Percentiles rank a stretch among this genome's conserved stretches.
These are phyloP conservation scores for Parascotia fuliginaria DNA, from an alignment of 2,888 invertebrate species.

Conservation along the genomic window DNA sequence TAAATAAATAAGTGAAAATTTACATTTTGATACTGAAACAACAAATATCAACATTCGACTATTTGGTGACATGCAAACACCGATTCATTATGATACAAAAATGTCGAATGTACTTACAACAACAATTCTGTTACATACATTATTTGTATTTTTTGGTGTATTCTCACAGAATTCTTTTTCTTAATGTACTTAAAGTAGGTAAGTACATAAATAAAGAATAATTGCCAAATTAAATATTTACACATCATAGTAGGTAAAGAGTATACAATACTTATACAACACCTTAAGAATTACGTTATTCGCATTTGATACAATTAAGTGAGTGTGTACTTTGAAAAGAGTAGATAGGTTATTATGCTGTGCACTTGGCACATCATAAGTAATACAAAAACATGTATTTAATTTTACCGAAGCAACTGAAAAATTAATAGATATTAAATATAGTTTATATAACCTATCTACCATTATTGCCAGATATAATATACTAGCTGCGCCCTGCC, in stretches of 20 bases:
- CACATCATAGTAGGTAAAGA: neutral
- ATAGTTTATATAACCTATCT: too few species aligned
- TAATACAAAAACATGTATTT: too few species aligned
- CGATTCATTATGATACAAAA: neutral
- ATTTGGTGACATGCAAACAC: constrained; percentile 6
- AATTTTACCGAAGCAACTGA: too few species aligned
- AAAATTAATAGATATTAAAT: too few species aligned
- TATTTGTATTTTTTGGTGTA: neutral
- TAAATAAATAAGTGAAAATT: constrained; percentile 24
- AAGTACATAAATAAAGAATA: neutral
- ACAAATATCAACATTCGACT: constrained; percentile 8
- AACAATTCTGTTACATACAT: neutral
- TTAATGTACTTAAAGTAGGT: neutral
- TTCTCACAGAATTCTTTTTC: neutral
- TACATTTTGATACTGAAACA: constrained; percentile 19
- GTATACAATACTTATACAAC: neutral
- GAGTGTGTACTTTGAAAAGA: neutral
- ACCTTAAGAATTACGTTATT: neutral
- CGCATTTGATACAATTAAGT: neutral
- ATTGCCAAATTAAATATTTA: too few species aligned
- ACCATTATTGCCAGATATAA: neutral
- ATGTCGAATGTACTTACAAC: constrained; percentile 32
- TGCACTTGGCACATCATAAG: too few species aligned
- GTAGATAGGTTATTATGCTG: neutral
- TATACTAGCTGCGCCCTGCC: too few species aligned